These are phyloP conservation scores for Sclerurus mexicanus DNA, from an alignment of 2,113 vertebrate genomes.

Conservation along the genomic window DNA sequence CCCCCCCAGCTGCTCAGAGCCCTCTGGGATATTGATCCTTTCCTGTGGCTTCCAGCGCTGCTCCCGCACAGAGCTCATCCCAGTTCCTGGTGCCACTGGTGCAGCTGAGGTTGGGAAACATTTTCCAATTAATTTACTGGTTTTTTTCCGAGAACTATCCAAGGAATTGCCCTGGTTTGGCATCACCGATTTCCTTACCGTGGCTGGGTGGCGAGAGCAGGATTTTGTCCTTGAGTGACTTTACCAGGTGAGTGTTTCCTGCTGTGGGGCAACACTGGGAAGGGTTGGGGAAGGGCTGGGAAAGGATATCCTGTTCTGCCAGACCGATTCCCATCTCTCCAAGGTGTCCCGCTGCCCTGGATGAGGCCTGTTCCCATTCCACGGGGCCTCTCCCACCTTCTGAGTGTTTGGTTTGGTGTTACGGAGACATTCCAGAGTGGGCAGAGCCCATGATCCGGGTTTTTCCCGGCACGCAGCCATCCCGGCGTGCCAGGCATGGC, in stretches of 20 bases:
- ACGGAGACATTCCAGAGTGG: accelerated
- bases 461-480: neutral
- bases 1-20: neutral
- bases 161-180: accelerated
- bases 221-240: neutral
- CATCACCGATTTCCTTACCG: accelerated
- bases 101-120: neutral
- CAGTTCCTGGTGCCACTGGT: accelerated
- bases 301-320: accelerated
- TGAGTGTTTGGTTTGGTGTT: neutral
- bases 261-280: accelerated
- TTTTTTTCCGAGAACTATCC: neutral
- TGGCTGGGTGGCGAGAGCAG: neutral
- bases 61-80: accelerated
- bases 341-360: accelerated
- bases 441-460: neutral
- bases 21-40: neutral
- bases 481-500: neutral
- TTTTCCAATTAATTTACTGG: neutral
- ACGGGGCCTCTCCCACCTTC: accelerated
- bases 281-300: neutral
- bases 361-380: accelerated
- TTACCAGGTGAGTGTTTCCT: neutral
- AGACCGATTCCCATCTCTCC: accelerated
- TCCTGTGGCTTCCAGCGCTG: neutral